These are phyloP conservation scores for Ophiothrix spiculata DNA, from an alignment of 35 echinoderm and acorn worm species.

Conservation along the genomic window DNA sequence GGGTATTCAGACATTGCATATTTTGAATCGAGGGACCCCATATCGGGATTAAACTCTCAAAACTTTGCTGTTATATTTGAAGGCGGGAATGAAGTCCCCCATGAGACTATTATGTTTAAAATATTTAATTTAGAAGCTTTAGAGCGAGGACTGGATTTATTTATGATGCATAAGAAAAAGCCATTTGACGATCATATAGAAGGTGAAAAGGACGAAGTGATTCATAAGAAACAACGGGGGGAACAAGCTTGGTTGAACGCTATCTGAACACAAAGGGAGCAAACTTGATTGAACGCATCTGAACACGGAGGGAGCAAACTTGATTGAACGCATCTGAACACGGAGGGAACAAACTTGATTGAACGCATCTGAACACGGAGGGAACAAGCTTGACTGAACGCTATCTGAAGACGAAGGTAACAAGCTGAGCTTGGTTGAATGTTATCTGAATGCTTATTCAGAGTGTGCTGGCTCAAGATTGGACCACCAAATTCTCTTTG, in stretches of 20 bases:
- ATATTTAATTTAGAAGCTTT: conserved; percentile 90
- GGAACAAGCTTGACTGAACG: no score
- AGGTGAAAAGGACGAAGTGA: background rate
- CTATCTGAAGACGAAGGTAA: no score
- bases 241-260: background rate
- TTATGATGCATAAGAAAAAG: background rate
- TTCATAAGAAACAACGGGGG: background rate
- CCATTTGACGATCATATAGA: background rate
- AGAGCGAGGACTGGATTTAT: background rate
- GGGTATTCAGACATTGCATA: conserved; percentile 90
- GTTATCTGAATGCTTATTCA: no score
- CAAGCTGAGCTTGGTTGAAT: no score
- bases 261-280: no score
- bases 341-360: no score
- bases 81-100: conserved; percentile 38
- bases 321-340: no score
- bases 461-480: no score
- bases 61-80: conserved; percentile 86
- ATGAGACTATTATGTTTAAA: conserved; percentile 76
- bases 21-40: conserved; percentile 51
- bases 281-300: no score
- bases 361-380: no score
- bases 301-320: no score
- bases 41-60: conserved; percentile 48
- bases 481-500: no score